Conservation (phyloP, 2,888 invertebrate genomes). For the Drosophila atripex region DNA sequence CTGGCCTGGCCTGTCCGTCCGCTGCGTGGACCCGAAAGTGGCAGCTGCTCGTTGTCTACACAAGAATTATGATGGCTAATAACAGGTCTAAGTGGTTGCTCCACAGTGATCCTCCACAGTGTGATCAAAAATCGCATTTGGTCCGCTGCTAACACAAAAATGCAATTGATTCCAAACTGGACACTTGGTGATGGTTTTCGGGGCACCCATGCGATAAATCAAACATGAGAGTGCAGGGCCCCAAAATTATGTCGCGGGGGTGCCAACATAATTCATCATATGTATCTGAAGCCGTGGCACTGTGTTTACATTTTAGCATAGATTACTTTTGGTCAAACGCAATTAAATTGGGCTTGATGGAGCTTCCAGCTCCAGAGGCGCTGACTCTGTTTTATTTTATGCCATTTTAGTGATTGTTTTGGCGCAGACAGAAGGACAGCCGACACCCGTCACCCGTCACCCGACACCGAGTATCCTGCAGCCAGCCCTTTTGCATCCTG, state of each 20-base stretch:
- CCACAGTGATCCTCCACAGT: conserved; percentile 32
- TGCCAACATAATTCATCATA: conserved; percentile 29
- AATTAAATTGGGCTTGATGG: conserved; percentile 50
- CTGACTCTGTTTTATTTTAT: conserved; percentile 29
- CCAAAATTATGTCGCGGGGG: conserved; percentile 15
- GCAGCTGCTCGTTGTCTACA: conserved; percentile 46
- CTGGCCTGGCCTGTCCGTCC: not conserved
- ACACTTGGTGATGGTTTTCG: conserved; percentile 22
- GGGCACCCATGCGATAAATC: conserved; percentile 16
- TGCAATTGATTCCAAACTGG: conserved; percentile 52
- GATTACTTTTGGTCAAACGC: conserved; percentile 43
- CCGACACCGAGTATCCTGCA: not conserved
- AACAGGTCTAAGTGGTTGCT: conserved; percentile 47
- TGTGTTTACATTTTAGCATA: conserved; percentile 42
- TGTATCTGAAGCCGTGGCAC: conserved; percentile 10
- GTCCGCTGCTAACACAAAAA: conserved; percentile 52
- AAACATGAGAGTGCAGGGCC: conserved; percentile 21
- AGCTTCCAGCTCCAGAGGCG: conserved; percentile 16
- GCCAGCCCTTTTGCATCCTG: conserved; percentile 20
- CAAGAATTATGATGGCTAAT: conserved; percentile 46
- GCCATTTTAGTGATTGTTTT: conserved; percentile 20
- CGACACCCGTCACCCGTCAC: not conserved
- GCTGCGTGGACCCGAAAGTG: conserved; percentile 23
- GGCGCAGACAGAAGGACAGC: conserved; percentile 28
- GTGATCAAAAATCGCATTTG: conserved; percentile 39